Conservation (phyloP, 2,888 invertebrate species). For the Diarsia mendica region DNA sequence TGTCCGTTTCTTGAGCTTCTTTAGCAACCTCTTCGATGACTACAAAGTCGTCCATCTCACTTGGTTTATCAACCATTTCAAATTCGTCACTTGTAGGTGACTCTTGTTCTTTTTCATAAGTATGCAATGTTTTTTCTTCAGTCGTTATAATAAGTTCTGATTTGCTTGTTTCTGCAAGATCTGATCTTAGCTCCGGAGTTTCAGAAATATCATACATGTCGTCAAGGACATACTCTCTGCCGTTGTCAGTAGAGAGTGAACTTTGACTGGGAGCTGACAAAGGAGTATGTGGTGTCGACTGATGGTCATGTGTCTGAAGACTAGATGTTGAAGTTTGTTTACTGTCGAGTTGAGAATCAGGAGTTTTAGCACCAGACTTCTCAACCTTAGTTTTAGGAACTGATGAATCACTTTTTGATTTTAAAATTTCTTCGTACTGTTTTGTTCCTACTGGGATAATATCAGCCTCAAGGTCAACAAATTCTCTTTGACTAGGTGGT, state of each 20-base stretch:
- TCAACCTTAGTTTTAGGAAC: constrained; percentile 88
- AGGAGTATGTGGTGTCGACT: constrained; percentile 91
- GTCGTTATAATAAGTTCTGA: constrained; percentile 91
- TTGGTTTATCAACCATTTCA: constrained; percentile 96
- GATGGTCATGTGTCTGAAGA: constrained; percentile 88
- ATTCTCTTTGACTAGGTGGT: constrained; percentile 87
- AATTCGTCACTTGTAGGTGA: constrained; percentile 96
- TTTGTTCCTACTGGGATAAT: constrained; percentile 84
- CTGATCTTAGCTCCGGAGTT: constrained; percentile 90
- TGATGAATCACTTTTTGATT: constrained; percentile 88
- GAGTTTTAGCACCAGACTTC: constrained; percentile 83
- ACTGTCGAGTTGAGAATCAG: constrained; percentile 84
- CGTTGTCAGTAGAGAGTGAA: constrained; percentile 92
- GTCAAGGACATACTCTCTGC: constrained; percentile 91
- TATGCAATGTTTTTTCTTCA: constrained; percentile 90
- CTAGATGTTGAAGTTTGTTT: constrained; percentile 91
- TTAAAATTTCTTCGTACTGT: constrained; percentile 88
- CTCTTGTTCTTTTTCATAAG: constrained; percentile 91
- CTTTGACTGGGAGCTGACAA: constrained; percentile 92
- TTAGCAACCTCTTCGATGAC: constrained; percentile 96
- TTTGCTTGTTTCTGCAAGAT: constrained; percentile 85
- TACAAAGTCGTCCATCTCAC: constrained; percentile 96
- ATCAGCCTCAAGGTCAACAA: constrained; percentile 86
- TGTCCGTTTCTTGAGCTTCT: constrained; percentile 95
- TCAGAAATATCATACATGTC: constrained; percentile 91